phyloP scores from a whole-genome alignment of 2,797 vertebrate species.

The Parambassis ranga region DNA sequence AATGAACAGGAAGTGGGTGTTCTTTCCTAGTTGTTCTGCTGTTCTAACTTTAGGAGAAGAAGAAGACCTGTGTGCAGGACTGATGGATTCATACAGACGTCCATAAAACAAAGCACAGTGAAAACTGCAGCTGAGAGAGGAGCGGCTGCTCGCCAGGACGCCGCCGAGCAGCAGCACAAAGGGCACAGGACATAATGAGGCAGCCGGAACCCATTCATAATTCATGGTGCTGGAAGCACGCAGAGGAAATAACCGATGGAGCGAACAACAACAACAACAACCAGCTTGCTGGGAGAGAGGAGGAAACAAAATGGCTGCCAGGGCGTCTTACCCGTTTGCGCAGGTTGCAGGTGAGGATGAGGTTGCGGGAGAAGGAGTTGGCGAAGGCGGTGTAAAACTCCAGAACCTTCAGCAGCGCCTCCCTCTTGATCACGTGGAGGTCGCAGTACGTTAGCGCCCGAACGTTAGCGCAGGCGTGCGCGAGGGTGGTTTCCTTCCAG shows the following conservation, averaged over 20 bases:
- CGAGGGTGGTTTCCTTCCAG: slow-evolving; percentile 94
- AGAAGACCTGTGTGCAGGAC: no score
- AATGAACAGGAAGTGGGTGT: no score
- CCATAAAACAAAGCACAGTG: not conserved
- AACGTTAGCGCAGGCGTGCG: slow-evolving; percentile 93
- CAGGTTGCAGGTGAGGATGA: slow-evolving; percentile 95
- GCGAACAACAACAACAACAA: slow-evolving; percentile 25
- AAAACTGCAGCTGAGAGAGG: not conserved
- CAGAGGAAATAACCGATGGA: slow-evolving; percentile 1
- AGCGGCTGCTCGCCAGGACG: not conserved
- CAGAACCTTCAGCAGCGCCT: slow-evolving; percentile 93
- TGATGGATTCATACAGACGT: not conserved
- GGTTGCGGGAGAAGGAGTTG: slow-evolving; percentile 95
- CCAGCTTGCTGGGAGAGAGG: not conserved
- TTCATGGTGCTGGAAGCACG: slow-evolving; percentile 9
- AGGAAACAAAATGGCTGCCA: not conserved
- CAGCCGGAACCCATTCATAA: slow-evolving; percentile 20
- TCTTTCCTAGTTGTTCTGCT: no score
- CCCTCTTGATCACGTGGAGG: slow-evolving; percentile 93
- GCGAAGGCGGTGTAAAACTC: slow-evolving; percentile 96
- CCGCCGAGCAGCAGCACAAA: not conserved
- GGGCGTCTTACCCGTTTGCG: slow-evolving; percentile 88
- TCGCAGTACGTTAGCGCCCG: slow-evolving; percentile 95
- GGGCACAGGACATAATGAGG: slow-evolving; percentile 38
- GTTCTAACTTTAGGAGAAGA: no score